Conservation (phyloP, 2,113 vertebrate genomes). For the Eublepharis macularius region DNA sequence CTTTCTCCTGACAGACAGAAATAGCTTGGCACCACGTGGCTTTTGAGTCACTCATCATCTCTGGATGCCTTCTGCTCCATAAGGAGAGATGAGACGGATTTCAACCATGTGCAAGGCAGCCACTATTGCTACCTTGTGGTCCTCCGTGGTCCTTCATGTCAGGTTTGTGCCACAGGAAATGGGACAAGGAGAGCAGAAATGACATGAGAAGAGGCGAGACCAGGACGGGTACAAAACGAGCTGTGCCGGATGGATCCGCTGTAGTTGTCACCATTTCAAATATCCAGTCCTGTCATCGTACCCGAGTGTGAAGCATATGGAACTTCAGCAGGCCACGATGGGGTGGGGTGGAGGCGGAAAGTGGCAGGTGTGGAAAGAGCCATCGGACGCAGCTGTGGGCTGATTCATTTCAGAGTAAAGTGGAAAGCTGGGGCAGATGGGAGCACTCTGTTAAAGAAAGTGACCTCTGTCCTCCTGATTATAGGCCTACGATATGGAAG, state of each 20-base stretch:
- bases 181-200: conserved; percentile 9
- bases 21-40: conserved; percentile 18
- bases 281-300: conserved; percentile 20
- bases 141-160: neutral
- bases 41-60: neutral
- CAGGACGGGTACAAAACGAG: neutral
- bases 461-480: neutral
- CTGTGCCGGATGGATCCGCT: neutral
- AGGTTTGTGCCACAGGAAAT: too few relatives aligned
- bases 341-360: neutral
- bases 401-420: conserved; percentile 2
- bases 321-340: neutral
- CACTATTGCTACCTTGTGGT: too few relatives aligned
- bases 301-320: neutral
- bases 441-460: neutral
- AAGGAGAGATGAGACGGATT: neutral
- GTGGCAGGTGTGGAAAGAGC: neutral
- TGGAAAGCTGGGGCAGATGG: neutral
- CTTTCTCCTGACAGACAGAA: neutral
- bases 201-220: neutral
- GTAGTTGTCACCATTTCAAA: conserved; percentile 16
- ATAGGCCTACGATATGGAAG: neutral
- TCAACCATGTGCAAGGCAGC: neutral
- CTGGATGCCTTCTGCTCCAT: neutral
- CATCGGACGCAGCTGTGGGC: neutral